Evolutionary conservation across 2,113 vertebrate species (phyloP).

Genomic region (Prochilodus magdalenae): DNA sequence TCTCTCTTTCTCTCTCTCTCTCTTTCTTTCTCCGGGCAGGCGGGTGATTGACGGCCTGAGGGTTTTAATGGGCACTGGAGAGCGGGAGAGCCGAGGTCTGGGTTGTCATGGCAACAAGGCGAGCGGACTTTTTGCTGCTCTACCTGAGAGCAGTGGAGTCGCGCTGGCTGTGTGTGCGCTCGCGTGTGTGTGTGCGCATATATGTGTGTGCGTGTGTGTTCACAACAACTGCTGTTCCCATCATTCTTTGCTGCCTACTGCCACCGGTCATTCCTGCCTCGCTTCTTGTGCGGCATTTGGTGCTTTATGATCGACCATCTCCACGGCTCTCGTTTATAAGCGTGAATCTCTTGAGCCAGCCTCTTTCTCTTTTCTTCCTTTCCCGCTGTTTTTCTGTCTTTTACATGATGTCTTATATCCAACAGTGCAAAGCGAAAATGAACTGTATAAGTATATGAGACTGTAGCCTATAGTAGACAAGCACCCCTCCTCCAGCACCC

Average conservation of each 20-base stretch:
- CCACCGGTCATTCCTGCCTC: constrained; percentile 5
- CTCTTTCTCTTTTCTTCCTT: not conserved
- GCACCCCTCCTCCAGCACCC: constrained; percentile 8
- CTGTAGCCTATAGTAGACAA: constrained; percentile 38
- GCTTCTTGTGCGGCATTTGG: constrained; percentile 5
- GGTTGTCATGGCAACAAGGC: constrained; percentile 84
- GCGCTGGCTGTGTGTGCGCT: constrained; percentile 52
- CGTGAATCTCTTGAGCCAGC: not conserved
- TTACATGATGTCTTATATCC: not conserved
- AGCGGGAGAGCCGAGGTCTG: constrained; percentile 81
- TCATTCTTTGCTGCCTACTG: constrained; percentile 1
- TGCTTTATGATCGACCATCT: not conserved
- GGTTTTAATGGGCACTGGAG: constrained; percentile 84
- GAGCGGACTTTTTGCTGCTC: constrained; percentile 77
- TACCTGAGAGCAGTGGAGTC: constrained; percentile 76
- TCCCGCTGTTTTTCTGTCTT: constrained; percentile 8
- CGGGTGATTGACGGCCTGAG: constrained; percentile 84
- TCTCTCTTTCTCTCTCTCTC: constrained; percentile 13
- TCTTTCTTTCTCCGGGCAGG: constrained; percentile 63
- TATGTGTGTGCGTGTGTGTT: not conserved
- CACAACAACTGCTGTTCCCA: constrained; percentile 18
- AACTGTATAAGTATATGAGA: not conserved
- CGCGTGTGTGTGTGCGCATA: not conserved
- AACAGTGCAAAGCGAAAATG: constrained; percentile 7
- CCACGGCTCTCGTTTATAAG: not conserved